These are phyloP conservation scores for Lytechinus pictus DNA, from an alignment of 35 echinoderm and acorn worm genomes.

Conservation along the genomic window DNA sequence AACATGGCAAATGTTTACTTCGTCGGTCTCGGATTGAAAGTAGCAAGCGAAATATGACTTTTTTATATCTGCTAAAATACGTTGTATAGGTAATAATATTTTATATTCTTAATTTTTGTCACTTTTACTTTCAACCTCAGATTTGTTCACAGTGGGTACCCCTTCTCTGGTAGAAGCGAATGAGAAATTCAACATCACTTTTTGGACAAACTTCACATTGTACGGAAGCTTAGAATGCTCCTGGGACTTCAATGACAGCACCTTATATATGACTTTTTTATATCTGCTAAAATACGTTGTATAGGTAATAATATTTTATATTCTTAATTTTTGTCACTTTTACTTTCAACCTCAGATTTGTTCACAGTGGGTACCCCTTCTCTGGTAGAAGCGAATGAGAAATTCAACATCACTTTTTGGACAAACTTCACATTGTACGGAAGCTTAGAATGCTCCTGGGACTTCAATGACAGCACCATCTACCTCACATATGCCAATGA, in stretches of 20 bases:
- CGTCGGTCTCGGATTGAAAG: no score
- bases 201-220: neutral
- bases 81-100: no score
- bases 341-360: neutral
- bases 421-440: neutral
- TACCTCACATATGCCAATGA: neutral
- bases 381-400: neutral
- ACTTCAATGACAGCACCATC: neutral
- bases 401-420: neutral
- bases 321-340: neutral
- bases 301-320: no score
- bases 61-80: no score
- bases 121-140: neutral
- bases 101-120: neutral
- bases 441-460: neutral
- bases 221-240: neutral
- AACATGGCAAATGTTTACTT: no score
- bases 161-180: neutral
- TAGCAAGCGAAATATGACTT: no score
- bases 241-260: conserved; percentile 26
- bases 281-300: no score
- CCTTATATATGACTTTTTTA: no score
- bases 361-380: neutral
- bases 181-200: neutral
- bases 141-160: neutral